These are phyloP conservation scores for Pachypanchax playfairii DNA, from an alignment of 2,113 vertebrate genomes.

Conservation along the genomic window DNA sequence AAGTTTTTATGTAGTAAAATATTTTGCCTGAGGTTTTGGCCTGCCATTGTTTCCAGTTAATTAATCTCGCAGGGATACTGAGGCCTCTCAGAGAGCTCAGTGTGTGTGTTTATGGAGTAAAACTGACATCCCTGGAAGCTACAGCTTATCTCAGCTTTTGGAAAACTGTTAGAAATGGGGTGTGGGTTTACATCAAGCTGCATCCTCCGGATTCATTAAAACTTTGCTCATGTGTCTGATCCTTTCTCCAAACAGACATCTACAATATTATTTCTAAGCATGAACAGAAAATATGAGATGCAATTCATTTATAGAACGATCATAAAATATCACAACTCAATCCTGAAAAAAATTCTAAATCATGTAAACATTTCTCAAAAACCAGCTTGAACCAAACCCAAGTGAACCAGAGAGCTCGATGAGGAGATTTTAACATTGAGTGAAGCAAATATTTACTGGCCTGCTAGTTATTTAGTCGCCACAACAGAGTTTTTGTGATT, in stretches of 20 bases:
- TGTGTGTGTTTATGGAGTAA: slow-evolving; percentile 35
- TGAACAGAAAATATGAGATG: neutral
- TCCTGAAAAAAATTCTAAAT: neutral
- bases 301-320: too few species aligned
- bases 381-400: neutral
- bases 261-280: neutral
- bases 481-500: too few species aligned
- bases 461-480: too few species aligned
- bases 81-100: slow-evolving; percentile 43
- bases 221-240: slow-evolving; percentile 10
- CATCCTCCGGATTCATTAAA: slow-evolving; percentile 18
- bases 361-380: neutral
- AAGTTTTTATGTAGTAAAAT: slow-evolving; percentile 66
- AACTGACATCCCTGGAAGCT: slow-evolving; percentile 52
- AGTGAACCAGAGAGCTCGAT: neutral
- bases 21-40: slow-evolving; percentile 56
- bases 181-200: slow-evolving; percentile 10
- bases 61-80: slow-evolving; percentile 32
- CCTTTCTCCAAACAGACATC: neutral
- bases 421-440: too few species aligned
- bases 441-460: too few species aligned
- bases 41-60: slow-evolving; percentile 52
- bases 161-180: slow-evolving; percentile 29
- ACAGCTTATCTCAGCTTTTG: slow-evolving; percentile 67
- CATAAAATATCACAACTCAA: neutral